Evolutionary conservation across 2,113 vertebrate genomes (phyloP), one percentile per base, ranked within the genome.

Genomic region (Thamnaconus septentrionalis): DNA sequence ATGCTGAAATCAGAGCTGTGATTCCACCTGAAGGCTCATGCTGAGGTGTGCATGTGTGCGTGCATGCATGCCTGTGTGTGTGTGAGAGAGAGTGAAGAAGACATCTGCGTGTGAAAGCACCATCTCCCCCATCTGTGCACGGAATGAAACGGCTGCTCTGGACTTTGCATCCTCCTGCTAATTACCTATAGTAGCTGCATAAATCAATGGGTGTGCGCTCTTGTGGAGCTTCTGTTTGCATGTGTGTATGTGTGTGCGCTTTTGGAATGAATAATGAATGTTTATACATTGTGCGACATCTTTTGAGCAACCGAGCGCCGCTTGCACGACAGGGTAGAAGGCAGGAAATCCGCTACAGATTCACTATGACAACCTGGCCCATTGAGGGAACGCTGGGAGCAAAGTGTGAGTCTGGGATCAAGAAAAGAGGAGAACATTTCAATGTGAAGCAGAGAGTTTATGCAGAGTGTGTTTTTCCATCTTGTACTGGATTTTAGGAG

Each of bases 201-300:
- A 6, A 40, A 31, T 31, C 18, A 31, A 31, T 31, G 59, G 69
- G 47, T 42, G 45, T 58, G 58, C 39, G 5, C 11, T 42, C 12
- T 10, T 42, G 51, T 31, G 18, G 18, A 31, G 18, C 18, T 31
- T 31, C 18, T 31, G 18, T 31, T 31, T 31, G 18, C 7, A 48
- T 48, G 43, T 57, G 0, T 31, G 11, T 72, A 59, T 77, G 31
- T 62, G 8, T 72, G 39, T 7, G 52, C 8, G 10, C 10, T 63
- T 72, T 72, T 39, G 40, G 53, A 69, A 81, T 80, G 69, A 81
- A 80, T 75, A 80, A 81, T 81, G 56, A 70, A 75, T 69, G 75
- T 75, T 76, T 83, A 69, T 43, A 63, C 71, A 73, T 50, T 48
- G 39, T 53, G 78, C 48, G 69, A 72, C 64, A 80, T 74, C 55